phyloP scores from a whole-genome alignment of 2,113 vertebrate species.

The Arizona elegans region DNA sequence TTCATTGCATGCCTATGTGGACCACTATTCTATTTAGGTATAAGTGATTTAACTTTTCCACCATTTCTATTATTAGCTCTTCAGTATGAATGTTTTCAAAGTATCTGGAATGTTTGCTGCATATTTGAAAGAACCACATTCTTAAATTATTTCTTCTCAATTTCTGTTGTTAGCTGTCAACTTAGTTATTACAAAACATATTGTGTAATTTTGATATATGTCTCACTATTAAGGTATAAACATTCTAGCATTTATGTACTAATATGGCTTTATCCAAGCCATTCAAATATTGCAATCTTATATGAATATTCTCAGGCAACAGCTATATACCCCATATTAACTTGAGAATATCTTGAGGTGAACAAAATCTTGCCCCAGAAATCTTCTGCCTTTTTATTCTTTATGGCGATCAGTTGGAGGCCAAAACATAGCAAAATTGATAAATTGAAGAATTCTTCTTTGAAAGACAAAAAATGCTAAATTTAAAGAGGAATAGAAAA shows the following conservation, averaged over 20 bases:
- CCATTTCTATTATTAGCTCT: not conserved
- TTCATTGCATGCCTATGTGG: not conserved
- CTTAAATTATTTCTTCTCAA: not conserved
- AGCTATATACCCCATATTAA: not conserved
- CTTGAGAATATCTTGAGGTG: not conserved
- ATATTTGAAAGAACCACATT: not conserved
- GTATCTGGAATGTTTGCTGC: not conserved
- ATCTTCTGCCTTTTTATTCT: not conserved
- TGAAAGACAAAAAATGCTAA: not conserved
- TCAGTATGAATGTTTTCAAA: not conserved
- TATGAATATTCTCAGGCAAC: not conserved
- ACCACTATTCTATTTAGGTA: not conserved
- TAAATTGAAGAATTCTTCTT: not conserved
- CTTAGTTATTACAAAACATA: not conserved
- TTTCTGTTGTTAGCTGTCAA: not conserved
- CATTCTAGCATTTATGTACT: not conserved
- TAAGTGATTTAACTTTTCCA: not conserved
- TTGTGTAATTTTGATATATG: not conserved
- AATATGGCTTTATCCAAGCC: not conserved
- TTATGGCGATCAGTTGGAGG: not conserved
- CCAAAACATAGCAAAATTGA: not conserved
- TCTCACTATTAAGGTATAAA: not conserved
- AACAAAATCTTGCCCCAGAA: not conserved
- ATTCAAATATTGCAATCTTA: not conserved
- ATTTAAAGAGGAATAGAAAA: not conserved